Evolutionary conservation across 2,888 invertebrate genomes (phyloP).

Genomic region (Limulus polyphemus): DNA sequence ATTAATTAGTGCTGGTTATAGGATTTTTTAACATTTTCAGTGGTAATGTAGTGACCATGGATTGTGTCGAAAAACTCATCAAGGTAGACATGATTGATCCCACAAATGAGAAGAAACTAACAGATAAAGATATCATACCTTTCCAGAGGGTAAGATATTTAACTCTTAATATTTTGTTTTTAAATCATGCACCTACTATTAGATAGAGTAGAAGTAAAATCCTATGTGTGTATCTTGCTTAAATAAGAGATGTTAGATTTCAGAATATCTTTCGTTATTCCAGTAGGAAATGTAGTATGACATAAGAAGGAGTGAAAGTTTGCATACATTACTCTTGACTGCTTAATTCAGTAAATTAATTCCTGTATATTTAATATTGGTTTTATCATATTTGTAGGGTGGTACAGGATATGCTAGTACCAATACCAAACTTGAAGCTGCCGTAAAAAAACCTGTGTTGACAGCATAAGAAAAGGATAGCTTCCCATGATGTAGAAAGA

Average conservation of each 20-base stretch:
- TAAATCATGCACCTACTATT: too few species aligned
- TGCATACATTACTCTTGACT: too few species aligned
- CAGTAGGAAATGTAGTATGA: constrained; percentile 2
- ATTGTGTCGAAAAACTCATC: constrained; percentile 90
- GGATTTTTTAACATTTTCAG: constrained; percentile 42
- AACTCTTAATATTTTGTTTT: too few species aligned
- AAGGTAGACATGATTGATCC: constrained; percentile 96
- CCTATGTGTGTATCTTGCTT: too few species aligned
- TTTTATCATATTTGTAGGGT: constrained; percentile 48
- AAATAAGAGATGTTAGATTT: constrained; percentile 3
- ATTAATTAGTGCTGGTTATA: neutral
- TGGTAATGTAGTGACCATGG: constrained; percentile 88
- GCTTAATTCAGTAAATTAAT: too few species aligned
- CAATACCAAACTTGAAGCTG: constrained; percentile 62
- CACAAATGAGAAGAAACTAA: constrained; percentile 65
- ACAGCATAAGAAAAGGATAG: constrained; percentile 22
- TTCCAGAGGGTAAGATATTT: constrained; percentile 60
- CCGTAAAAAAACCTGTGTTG: constrained; percentile 29
- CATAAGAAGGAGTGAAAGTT: constrained; percentile 8
- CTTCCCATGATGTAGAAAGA: too few species aligned
- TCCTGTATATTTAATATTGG: too few species aligned
- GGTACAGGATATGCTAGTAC: constrained; percentile 88
- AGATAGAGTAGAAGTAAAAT: too few species aligned
- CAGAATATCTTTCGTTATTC: neutral
- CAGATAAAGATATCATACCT: constrained; percentile 80